phyloP scores from a whole-genome alignment of 2,888 invertebrate species.

The Thecophora atra region DNA sequence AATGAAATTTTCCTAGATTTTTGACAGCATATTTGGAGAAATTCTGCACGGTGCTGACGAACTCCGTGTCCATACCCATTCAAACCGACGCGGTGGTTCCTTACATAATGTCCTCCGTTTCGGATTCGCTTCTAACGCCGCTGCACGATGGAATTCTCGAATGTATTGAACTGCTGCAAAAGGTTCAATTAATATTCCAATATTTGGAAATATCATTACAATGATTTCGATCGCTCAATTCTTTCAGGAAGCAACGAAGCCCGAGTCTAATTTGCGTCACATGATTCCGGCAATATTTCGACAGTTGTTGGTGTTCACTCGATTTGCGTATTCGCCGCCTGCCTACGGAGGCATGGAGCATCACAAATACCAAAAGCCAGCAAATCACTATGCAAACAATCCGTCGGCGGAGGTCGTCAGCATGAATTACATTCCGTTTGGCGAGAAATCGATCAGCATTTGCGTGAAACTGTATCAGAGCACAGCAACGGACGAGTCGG shows the following conservation, averaged over 20 bases:
- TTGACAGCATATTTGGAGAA: conserved; percentile 77
- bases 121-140: conserved; percentile 83
- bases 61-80: conserved; percentile 82
- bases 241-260: conserved; percentile 70
- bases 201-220: too few relatives aligned
- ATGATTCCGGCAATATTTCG: conserved; percentile 76
- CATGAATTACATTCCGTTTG: conserved; percentile 87
- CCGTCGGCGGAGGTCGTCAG: conserved; percentile 77
- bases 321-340: conserved; percentile 77
- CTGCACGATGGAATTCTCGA: conserved; percentile 86
- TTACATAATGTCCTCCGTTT: conserved; percentile 81
- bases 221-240: background rate
- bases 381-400: conserved; percentile 58
- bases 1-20: conserved; percentile 52
- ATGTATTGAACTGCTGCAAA: conserved; percentile 87
- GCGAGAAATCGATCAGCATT: conserved; percentile 80
- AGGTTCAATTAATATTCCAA: conserved; percentile 67
- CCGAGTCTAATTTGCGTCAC: conserved; percentile 70
- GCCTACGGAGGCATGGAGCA: conserved; percentile 64
- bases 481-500: conserved; percentile 76
- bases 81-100: conserved; percentile 82
- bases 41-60: conserved; percentile 80
- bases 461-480: conserved; percentile 79
- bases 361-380: conserved; percentile 66
- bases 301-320: conserved; percentile 73